A percentile compares a stretch with the other conserved stretches of the same genome.
These are phyloP conservation scores for Pseudotriccus pelzelni DNA, from an alignment of 2,797 vertebrate genomes.

Conservation along the genomic window DNA sequence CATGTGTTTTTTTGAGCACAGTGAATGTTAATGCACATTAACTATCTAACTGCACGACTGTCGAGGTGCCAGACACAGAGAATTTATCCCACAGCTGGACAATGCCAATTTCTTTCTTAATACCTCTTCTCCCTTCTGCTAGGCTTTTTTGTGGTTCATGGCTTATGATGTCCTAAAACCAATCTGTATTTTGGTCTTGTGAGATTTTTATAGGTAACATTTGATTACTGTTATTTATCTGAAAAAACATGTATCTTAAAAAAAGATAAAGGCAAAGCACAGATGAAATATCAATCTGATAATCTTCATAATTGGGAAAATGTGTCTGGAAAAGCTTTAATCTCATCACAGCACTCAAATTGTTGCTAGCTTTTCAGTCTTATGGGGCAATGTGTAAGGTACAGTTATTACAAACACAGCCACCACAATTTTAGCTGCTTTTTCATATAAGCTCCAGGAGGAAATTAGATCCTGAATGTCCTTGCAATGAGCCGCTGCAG, in stretches of 20 bases:
- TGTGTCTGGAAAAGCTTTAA: background rate
- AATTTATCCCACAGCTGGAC: background rate
- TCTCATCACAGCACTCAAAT: background rate
- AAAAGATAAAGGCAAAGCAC: background rate
- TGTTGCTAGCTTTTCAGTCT: background rate
- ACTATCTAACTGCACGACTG: background rate
- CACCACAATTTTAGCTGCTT: background rate
- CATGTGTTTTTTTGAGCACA: background rate
- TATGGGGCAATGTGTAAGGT: background rate
- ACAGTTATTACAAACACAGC: background rate
- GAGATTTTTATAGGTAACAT: background rate
- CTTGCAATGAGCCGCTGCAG: background rate
- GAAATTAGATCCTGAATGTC: background rate
- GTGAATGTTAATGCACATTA: background rate
- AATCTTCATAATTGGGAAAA: background rate
- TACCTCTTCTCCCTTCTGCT: background rate
- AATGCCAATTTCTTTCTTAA: background rate
- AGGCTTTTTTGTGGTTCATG: background rate
- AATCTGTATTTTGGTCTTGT: background rate
- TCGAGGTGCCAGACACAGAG: background rate
- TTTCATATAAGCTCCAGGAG: background rate
- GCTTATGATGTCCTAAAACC: background rate
- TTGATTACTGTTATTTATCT: background rate
- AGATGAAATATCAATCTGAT: background rate
- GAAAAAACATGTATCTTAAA: background rate